Base-by-base conservation (phyloP, 1,140 invertebrate species). In the Formica exsecta region DNA sequence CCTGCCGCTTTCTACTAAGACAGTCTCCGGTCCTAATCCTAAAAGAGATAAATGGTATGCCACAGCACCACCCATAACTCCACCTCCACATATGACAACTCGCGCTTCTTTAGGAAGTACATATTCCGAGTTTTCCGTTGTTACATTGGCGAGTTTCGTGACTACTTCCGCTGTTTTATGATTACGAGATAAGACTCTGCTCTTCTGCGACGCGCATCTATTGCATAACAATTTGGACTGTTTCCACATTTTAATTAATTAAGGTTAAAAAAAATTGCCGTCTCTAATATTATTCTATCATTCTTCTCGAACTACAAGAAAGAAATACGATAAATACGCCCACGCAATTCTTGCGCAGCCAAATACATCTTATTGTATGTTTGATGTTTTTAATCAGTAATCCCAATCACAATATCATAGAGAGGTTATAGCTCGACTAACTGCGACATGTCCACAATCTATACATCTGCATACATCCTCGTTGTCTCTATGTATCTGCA, bases 51-150 rank as follows among this genome's bases (percentile, higher is more conserved):
- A 95, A 95, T 99, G 98, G 95, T 99, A 99, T 9, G 98, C 98
- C 3, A 99, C 97, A 29, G 98, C 98, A 48, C 98, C 97, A 25
- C 99, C 99, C 95, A 99, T 98, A 48, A 99, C 97, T 65, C 99
- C 99, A 61, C 98, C 98, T 19, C 99, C 99, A 95, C 98, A 99
- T 92, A 99, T 97, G 9, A 99, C 97, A 48, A 98, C 97, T 92
- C 96, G 96, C 8, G 96, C 95, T 92, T 96, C 94, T 70, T 94
- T 90, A 48, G 95, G 95, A 85, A 93, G 85, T 64, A 25, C 44
- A 68, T 85, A 57, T 51, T 91, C 71, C 11, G 61, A 48, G 81
- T 90, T 41, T 44, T 89, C 79, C 5, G 57, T 80, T 38, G 29
- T 48, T 68, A 57, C 32, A 11, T 80, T 3, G 16, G 44, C 71